These are phyloP conservation scores for Melanophora roralis DNA, from an alignment of 2,888 invertebrate genomes.

Conservation along the genomic window DNA sequence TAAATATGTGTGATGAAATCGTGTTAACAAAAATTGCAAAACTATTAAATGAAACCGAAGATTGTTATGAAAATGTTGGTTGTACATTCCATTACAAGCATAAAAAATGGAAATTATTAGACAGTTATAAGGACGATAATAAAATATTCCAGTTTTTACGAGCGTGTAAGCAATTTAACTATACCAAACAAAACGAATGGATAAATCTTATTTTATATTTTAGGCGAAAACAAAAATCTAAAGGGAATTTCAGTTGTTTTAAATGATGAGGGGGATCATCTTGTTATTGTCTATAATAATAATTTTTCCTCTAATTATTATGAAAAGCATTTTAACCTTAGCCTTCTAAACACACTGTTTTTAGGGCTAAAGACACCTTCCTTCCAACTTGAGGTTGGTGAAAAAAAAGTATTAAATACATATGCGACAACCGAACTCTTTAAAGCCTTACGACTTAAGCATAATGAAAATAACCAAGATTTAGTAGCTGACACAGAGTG, in stretches of 20 bases:
- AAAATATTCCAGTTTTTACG: conserved; percentile 9
- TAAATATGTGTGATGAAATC: conserved; percentile 29
- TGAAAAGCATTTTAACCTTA: conserved; percentile 9
- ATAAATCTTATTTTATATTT: neutral
- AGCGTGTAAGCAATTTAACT: conserved; percentile 11
- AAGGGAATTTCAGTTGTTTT: conserved; percentile 17
- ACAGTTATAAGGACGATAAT: conserved; percentile 20
- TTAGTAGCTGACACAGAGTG: neutral
- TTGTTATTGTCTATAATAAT: conserved; percentile 15
- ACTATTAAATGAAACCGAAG: neutral
- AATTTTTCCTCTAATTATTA: too few species aligned
- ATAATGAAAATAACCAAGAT: conserved; percentile 30
- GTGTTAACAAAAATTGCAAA: conserved; percentile 51
- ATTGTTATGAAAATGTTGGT: neutral
- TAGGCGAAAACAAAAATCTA: neutral
- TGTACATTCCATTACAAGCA: conserved; percentile 8
- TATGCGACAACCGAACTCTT: conserved; percentile 71
- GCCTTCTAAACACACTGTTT: conserved; percentile 65
- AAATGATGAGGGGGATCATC: conserved; percentile 4
- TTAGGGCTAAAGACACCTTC: conserved; percentile 10
- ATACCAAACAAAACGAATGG: neutral
- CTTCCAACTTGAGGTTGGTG: too few species aligned
- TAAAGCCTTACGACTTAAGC: conserved; percentile 67
- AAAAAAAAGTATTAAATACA: conserved; percentile 67
- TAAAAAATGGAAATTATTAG: conserved; percentile 27